Evolutionary conservation across 2,113 vertebrate genomes (phyloP).

Genomic region (Pogonocichla stellata): DNA sequence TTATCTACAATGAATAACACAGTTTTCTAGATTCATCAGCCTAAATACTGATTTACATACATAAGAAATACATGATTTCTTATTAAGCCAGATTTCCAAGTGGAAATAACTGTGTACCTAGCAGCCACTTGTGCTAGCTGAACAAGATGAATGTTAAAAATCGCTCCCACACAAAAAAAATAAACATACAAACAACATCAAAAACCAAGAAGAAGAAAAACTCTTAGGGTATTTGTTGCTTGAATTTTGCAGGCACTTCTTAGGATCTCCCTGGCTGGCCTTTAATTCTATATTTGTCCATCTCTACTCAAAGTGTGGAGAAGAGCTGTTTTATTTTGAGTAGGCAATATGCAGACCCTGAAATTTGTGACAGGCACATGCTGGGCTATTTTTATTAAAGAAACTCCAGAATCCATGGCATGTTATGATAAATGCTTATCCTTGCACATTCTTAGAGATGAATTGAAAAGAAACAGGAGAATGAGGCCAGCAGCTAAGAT

Average conservation of each 20-base stretch:
- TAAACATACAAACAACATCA: neutral
- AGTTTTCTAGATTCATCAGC: neutral
- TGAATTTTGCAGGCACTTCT: neutral
- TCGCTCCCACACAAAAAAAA: neutral
- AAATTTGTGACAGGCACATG: slow-evolving; percentile 28
- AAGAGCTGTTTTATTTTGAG: slow-evolving; percentile 23
- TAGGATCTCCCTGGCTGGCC: neutral
- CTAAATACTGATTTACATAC: neutral
- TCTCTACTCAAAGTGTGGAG: neutral
- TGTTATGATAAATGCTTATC: slow-evolving; percentile 39
- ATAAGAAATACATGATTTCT: neutral
- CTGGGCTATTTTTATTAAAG: slow-evolving; percentile 60
- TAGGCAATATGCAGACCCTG: neutral
- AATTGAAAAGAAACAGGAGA: slow-evolving; percentile 3
- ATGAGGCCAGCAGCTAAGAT: neutral
- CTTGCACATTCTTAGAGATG: slow-evolving; percentile 28
- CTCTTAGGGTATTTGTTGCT: neutral
- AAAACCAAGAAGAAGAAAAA: neutral
- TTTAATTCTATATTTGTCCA: neutral
- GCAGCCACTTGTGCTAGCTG: neutral
- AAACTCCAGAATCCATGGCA: slow-evolving; percentile 29
- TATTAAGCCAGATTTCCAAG: neutral
- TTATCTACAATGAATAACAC: neutral
- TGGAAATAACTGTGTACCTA: neutral
- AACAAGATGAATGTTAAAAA: neutral